Evolutionary conservation across 2,888 invertebrate genomes (phyloP).

Genomic region (Blastobasis adustella): DNA sequence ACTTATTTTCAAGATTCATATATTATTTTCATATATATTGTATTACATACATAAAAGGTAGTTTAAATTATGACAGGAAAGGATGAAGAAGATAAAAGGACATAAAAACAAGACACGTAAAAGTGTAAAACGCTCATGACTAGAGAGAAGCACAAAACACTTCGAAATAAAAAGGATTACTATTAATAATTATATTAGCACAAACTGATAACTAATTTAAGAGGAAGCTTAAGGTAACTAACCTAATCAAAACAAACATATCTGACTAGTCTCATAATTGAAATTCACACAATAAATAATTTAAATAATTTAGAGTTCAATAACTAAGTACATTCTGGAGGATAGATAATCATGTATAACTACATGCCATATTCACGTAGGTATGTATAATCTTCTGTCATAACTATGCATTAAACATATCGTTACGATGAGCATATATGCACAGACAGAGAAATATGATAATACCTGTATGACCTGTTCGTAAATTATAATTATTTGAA

Average conservation of each 20-base stretch:
- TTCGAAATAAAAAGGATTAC: constrained; percentile 32
- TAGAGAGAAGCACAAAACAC: constrained; percentile 44
- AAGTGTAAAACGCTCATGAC: constrained; percentile 47
- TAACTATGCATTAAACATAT: too few species aligned
- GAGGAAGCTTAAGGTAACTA: constrained; percentile 39
- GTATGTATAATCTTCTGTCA: too few species aligned
- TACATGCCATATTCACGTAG: too few species aligned
- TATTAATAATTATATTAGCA: constrained; percentile 40
- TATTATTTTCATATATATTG: constrained; percentile 16
- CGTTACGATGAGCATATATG: neutral
- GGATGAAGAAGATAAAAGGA: constrained; percentile 12
- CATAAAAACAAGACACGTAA: constrained; percentile 25
- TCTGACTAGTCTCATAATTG: constrained; percentile 60
- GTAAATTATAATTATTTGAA: constrained; percentile 8
- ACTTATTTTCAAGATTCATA: constrained; percentile 26
- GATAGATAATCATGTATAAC: too few species aligned
- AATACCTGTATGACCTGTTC: too few species aligned
- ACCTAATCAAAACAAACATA: constrained; percentile 45
- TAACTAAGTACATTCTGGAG: too few species aligned
- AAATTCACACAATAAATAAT: constrained; percentile 40
- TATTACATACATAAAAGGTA: constrained; percentile 2
- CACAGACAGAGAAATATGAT: constrained; percentile 10
- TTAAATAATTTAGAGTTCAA: constrained; percentile 48
- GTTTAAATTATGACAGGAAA: neutral
- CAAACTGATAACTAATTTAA: constrained; percentile 10